Evolutionary conservation across 2,797 vertebrate genomes (phyloP).

Genomic region (Hoplostethus atlanticus): DNA sequence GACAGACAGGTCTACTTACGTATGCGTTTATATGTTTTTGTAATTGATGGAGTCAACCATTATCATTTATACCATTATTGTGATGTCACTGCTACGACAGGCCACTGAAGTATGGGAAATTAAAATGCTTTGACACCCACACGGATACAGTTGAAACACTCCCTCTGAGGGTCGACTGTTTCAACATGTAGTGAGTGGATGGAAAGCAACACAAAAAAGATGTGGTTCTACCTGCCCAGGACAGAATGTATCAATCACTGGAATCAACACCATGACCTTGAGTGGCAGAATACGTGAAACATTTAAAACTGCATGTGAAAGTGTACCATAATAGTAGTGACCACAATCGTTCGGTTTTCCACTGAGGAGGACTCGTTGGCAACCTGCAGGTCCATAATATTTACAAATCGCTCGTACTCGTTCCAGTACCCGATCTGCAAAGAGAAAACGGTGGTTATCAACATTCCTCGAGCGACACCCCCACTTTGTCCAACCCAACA

Average conservation of each 20-base stretch:
- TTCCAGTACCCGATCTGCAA: constrained; percentile 99
- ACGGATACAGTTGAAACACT: constrained; percentile 90
- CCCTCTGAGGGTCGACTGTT: constrained; percentile 81
- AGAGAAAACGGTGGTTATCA: constrained; percentile 62
- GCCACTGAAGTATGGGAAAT: constrained; percentile 89
- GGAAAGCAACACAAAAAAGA: constrained; percentile 90
- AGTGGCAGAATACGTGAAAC: constrained; percentile 90
- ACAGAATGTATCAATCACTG: constrained; percentile 88
- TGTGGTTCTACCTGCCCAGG: constrained; percentile 90
- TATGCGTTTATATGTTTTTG: constrained; percentile 82
- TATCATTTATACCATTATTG: constrained; percentile 89
- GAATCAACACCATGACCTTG: constrained; percentile 90
- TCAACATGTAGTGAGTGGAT: constrained; percentile 90
- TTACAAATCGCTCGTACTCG: constrained; percentile 96
- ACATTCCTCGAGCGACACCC: not conserved
- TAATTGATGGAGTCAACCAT: constrained; percentile 87
- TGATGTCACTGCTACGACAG: constrained; percentile 93
- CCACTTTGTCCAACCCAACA: not conserved
- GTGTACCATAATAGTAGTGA: constrained; percentile 99
- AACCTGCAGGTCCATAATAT: constrained; percentile 93
- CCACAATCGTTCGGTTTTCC: constrained; percentile 99
- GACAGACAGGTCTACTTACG: constrained; percentile 88
- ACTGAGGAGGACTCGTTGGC: constrained; percentile 94
- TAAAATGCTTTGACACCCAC: constrained; percentile 90
- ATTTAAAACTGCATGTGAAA: constrained; percentile 87